These are phyloP conservation scores for Mus spretus DNA, from an alignment of 2,797 vertebrate species.

Conservation along the genomic window DNA sequence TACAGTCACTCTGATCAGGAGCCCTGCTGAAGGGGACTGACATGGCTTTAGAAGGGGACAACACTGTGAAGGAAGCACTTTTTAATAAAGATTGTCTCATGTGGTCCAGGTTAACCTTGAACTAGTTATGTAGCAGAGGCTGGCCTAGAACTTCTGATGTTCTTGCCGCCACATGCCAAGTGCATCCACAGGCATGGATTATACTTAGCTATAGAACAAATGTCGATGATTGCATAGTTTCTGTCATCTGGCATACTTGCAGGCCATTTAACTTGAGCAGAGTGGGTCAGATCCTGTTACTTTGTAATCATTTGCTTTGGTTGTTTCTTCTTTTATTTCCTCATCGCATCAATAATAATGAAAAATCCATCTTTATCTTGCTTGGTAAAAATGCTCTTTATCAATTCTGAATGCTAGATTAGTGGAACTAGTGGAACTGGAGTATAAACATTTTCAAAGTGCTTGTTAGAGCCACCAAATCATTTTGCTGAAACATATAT, in stretches of 20 bases:
- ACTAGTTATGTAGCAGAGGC: background rate
- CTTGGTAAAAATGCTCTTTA: background rate
- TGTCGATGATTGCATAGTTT: background rate
- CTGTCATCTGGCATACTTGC: background rate
- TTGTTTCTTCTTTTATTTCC: background rate
- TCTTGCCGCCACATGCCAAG: background rate
- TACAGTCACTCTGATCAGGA: slow-evolving; percentile 40
- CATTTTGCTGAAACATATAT: slow-evolving; percentile 11
- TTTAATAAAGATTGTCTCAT: background rate
- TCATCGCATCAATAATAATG: background rate
- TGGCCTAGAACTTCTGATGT: background rate
- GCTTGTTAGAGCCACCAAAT: background rate
- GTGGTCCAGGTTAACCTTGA: background rate
- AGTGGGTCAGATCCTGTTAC: background rate
- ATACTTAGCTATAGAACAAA: background rate
- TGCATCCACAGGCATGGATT: background rate
- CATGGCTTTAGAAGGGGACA: background rate
- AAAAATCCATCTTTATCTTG: background rate
- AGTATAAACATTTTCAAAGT: slow-evolving; percentile 38
- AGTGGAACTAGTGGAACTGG: slow-evolving; percentile 14
- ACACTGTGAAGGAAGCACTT: background rate
- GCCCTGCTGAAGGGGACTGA: background rate
- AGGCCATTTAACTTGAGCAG: background rate
- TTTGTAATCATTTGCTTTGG: background rate
- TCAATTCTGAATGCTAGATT: background rate